A percentile compares a stretch with the other conserved stretches of the same genome.
These are phyloP conservation scores for Eumerus sabulonum DNA, from an alignment of 2,888 invertebrate genomes.

Conservation along the genomic window DNA sequence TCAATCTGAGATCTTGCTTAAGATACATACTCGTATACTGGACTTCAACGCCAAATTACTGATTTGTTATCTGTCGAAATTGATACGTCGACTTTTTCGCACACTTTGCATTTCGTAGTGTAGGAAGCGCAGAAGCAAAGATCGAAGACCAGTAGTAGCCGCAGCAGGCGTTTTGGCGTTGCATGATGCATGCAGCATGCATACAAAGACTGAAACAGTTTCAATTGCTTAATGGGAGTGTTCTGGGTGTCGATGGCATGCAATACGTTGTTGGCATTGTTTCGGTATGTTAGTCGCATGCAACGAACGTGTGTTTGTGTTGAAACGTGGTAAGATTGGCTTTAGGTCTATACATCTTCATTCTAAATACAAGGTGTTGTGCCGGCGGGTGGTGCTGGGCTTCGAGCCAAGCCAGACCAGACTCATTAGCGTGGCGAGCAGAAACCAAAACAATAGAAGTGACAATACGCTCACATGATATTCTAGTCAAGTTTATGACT, in stretches of 20 bases:
- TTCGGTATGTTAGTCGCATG: conserved; percentile 20
- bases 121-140: neutral
- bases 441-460: conserved; percentile 30
- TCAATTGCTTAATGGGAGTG: conserved; percentile 52
- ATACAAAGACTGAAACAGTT: conserved; percentile 51
- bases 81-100: conserved; percentile 40
- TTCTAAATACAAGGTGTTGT: conserved; percentile 25
- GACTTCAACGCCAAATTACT: conserved; percentile 23
- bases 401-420: conserved; percentile 3
- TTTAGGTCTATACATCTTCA: neutral
- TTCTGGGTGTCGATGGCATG: conserved; percentile 50
- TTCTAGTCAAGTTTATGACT: conserved; percentile 21
- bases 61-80: conserved; percentile 45
- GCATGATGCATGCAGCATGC: conserved; percentile 49
- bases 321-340: conserved; percentile 1
- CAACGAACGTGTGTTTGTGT: neutral
- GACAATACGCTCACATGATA: conserved; percentile 29
- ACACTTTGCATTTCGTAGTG: conserved; percentile 14
- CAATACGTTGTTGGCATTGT: conserved; percentile 25
- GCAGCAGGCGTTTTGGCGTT: neutral
- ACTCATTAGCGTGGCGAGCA: conserved; percentile 25
- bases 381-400: conserved; percentile 20
- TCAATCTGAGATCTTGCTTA: conserved; percentile 18
- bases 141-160: neutral
- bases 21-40: conserved; percentile 1